These are phyloP conservation scores for Hippocampus zosterae DNA, from an alignment of 2,113 vertebrate genomes.

Conservation along the genomic window DNA sequence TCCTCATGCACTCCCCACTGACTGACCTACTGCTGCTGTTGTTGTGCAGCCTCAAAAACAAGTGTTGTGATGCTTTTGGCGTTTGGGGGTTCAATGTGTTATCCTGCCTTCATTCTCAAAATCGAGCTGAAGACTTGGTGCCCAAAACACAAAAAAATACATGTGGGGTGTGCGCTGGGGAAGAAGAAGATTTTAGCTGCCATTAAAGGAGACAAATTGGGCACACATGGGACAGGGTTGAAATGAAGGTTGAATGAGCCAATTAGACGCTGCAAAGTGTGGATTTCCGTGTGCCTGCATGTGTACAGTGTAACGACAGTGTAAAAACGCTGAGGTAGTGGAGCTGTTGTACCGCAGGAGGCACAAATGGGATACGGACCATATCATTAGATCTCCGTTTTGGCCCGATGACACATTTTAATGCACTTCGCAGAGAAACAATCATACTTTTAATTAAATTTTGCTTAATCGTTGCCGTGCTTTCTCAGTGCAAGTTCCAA, in stretches of 20 bases:
- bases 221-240: background rate
- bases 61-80: background rate
- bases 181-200: background rate
- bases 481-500: constrained; percentile 9
- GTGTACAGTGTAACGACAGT: background rate
- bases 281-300: background rate
- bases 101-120: background rate
- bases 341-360: background rate
- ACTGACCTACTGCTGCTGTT: background rate
- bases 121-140: background rate
- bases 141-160: background rate
- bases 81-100: background rate
- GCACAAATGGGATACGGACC: background rate
- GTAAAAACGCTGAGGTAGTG: background rate
- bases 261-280: background rate
- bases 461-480: background rate
- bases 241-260: background rate
- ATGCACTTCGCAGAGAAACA: constrained; percentile 3
- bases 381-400: background rate
- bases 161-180: background rate
- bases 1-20: background rate
- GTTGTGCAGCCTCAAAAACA: constrained; percentile 4
- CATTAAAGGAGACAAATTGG: constrained; percentile 6
- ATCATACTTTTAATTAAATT: constrained; percentile 10
- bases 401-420: constrained; percentile 1